Percentiles rank a stretch among this genome's conserved stretches.
Conservation (phyloP, 2,113 vertebrate genomes). For the Erythrocercus mccallii region DNA sequence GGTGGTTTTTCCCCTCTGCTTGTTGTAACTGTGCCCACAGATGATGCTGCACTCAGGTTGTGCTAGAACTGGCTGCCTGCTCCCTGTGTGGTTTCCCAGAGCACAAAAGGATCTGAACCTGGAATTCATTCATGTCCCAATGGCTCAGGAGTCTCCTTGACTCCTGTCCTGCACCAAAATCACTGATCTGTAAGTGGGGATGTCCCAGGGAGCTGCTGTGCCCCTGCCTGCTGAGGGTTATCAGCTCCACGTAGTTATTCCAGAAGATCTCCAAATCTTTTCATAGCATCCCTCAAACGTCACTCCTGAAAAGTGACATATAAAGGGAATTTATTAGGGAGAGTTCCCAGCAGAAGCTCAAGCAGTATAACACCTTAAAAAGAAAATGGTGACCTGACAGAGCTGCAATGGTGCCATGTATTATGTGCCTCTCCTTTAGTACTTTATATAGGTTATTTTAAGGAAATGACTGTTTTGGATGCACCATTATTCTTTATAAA, state of each 20-base stretch:
- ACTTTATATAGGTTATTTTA: constrained; percentile 16
- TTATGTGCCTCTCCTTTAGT: constrained; percentile 22
- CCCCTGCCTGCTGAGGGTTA: not conserved
- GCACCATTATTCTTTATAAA: constrained; percentile 22
- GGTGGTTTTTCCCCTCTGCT: not conserved
- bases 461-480: not conserved
- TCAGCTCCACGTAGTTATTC: not conserved
- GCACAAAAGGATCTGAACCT: not conserved
- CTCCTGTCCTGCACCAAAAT: not conserved
- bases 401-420: not conserved
- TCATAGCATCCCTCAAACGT: not conserved
- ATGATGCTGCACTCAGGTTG: rapidly evolving
- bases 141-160: not conserved
- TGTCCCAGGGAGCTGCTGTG: not conserved
- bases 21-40: no score
- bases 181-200: no score
- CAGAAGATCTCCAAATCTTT: not conserved
- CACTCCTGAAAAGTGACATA: not conserved
- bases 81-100: rapidly evolving
- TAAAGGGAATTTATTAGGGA: constrained; percentile 39
- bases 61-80: not conserved
- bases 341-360: constrained; percentile 36
- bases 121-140: rapidly evolving
- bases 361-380: constrained; percentile 21
- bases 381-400: constrained; percentile 19